phyloP scores from a whole-genome alignment of 2,888 invertebrate species.

The Acronicta alni region DNA sequence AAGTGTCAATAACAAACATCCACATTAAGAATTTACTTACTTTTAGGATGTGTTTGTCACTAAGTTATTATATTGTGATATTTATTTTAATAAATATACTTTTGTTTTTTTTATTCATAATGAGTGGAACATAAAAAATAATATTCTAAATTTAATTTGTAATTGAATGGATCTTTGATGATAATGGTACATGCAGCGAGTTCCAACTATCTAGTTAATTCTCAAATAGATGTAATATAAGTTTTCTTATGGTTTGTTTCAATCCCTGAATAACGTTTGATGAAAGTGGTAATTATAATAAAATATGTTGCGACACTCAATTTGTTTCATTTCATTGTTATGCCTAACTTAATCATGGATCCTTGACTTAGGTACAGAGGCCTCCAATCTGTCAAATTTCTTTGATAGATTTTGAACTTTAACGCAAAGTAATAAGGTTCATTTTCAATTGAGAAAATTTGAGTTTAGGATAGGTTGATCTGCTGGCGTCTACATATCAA shows the following conservation, averaged over 20 bases:
- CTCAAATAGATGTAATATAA: conserved; percentile 67
- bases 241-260: conserved; percentile 73
- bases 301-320: conserved; percentile 77
- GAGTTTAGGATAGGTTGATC: too few species aligned
- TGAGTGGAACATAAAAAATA: conserved; percentile 44
- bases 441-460: too few species aligned
- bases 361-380: too few species aligned
- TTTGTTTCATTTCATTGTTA: conserved; percentile 38
- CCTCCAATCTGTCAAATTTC: too few species aligned
- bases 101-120: conserved; percentile 38
- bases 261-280: conserved; percentile 73
- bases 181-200: conserved; percentile 53
- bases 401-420: too few species aligned
- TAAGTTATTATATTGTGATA: conserved; percentile 62
- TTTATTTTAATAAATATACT: conserved; percentile 55
- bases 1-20: conserved; percentile 22
- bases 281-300: conserved; percentile 80
- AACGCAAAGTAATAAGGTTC: too few species aligned
- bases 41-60: conserved; percentile 45
- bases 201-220: conserved; percentile 66
- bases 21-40: conserved; percentile 19
- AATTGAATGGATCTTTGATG: conserved; percentile 41
- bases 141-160: conserved; percentile 50
- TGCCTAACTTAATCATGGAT: too few species aligned
- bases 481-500: too few species aligned